phyloP scores from a whole-genome alignment of 1,140 invertebrate species.

The Saccostrea echinata region DNA sequence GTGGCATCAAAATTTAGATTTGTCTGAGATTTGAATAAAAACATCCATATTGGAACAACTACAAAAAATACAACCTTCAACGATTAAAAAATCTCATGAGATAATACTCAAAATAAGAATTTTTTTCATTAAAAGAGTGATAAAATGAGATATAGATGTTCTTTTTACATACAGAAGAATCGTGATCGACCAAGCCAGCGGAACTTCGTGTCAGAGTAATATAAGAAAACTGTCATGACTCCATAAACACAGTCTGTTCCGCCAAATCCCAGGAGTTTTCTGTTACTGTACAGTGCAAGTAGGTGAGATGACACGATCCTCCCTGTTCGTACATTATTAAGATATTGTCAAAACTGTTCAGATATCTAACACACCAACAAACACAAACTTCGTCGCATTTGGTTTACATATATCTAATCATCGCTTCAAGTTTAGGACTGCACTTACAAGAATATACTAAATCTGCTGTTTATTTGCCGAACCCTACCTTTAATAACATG shows the following conservation, averaged over 20 bases:
- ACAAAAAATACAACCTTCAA: background rate
- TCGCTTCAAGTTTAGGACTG: background rate
- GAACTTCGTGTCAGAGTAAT: background rate
- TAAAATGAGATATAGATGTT: background rate
- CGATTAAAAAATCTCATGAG: background rate
- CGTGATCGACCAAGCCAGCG: conserved; percentile 12
- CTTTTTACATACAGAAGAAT: background rate
- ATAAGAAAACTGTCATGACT: background rate
- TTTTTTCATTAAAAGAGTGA: background rate
- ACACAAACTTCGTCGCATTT: background rate
- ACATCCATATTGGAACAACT: conserved; percentile 11
- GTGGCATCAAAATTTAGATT: background rate
- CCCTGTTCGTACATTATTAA: background rate
- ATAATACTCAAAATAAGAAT: background rate
- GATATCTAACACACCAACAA: background rate
- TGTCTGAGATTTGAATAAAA: background rate
- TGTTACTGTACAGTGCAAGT: background rate
- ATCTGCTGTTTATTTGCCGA: background rate
- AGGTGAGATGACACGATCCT: background rate
- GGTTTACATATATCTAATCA: background rate
- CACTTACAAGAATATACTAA: background rate
- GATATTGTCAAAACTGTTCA: background rate
- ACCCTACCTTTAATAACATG: background rate
- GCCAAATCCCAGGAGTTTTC: background rate
- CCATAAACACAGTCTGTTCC: background rate